A percentile compares a stretch with the other conserved stretches of the same genome.
Conservation (phyloP, 1,140 invertebrate genomes). For the Drosophila tsacasi region DNA sequence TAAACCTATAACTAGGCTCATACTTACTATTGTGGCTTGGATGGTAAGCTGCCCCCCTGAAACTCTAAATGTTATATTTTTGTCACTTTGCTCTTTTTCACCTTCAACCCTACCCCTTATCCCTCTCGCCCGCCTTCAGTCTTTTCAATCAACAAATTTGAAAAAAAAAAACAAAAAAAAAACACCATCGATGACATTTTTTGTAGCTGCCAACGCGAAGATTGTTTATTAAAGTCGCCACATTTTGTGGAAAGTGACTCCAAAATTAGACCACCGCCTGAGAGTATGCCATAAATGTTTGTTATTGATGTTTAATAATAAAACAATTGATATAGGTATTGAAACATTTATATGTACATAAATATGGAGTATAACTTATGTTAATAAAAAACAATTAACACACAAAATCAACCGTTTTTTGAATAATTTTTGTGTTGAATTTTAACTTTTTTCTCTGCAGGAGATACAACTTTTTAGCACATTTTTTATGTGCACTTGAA, state of each 20-base stretch:
- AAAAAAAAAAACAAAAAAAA: too few species aligned
- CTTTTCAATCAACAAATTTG: constrained; percentile 61
- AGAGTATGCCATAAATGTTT: background rate
- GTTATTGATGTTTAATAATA: background rate
- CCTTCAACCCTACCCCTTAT: background rate
- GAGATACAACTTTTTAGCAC: background rate
- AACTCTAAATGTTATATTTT: constrained; percentile 28
- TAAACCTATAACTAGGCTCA: background rate
- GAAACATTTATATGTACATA: background rate
- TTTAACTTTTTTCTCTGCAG: background rate
- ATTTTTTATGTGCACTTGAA: too few species aligned
- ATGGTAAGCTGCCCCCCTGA: constrained; percentile 1
- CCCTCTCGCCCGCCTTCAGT: background rate
- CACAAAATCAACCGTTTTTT: background rate
- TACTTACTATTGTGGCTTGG: constrained; percentile 5
- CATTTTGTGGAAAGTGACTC: constrained; percentile 4
- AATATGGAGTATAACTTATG: background rate
- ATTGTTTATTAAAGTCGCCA: constrained; percentile 47
- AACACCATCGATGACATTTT: constrained; percentile 27
- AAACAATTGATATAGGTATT: background rate
- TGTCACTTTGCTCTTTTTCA: constrained; percentile 29
- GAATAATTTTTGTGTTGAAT: background rate
- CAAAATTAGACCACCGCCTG: constrained; percentile 7
- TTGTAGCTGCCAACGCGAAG: constrained; percentile 10
- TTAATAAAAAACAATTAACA: background rate